These are phyloP conservation scores for Andinoacara biseriatus DNA, from an alignment of 2,113 vertebrate genomes.

Conservation along the genomic window DNA sequence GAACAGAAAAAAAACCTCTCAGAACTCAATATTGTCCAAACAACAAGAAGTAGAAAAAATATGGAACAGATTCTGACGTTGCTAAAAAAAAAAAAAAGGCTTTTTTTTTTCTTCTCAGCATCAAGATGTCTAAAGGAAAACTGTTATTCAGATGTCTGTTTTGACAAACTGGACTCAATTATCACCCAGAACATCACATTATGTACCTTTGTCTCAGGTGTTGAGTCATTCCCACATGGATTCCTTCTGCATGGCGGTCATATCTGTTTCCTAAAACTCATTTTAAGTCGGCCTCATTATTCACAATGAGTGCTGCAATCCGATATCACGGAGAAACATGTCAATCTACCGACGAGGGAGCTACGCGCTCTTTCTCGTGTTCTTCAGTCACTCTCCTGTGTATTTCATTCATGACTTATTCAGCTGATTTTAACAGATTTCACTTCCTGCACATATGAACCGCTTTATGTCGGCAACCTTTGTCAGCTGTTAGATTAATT, in stretches of 20 bases:
- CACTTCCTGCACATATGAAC: too few species aligned
- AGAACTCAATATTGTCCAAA: neutral
- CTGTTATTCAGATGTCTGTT: neutral
- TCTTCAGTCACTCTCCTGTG: neutral
- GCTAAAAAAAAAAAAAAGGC: too few species aligned
- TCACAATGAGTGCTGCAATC: neutral
- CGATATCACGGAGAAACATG: neutral
- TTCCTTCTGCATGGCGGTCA: neutral
- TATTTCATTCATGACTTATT: neutral
- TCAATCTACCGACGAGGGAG: neutral
- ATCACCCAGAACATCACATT: neutral
- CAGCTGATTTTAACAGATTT: neutral
- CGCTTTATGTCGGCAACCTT: neutral
- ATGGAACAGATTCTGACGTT: too few species aligned
- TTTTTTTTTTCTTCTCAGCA: neutral
- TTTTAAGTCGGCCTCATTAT: neutral
- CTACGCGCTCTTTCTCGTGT: neutral
- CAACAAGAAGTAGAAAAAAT: too few species aligned
- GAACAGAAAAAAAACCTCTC: neutral
- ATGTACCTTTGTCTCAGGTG: neutral
- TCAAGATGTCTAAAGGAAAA: neutral
- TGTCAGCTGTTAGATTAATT: neutral
- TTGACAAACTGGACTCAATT: neutral
- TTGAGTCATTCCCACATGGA: neutral
- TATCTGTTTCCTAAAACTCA: neutral